Base-by-base conservation (phyloP, 2,888 invertebrate genomes). In the Mactromeris polynyma region DNA sequence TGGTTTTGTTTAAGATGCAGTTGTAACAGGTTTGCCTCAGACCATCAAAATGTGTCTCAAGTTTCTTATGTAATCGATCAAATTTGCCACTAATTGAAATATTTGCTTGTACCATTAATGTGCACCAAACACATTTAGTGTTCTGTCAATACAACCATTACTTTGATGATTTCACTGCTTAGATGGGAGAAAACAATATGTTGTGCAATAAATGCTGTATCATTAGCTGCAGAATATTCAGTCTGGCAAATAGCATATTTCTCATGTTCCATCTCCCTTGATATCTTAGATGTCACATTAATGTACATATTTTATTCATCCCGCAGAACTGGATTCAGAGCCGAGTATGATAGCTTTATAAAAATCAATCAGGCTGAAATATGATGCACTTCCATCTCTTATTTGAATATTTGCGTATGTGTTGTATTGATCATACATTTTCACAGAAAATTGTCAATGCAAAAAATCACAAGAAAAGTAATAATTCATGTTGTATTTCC, bases 261-360 rank as follows among this genome's bases (percentile, higher is more conserved):
- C 54, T 54, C 54, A 54, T 54, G 6, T 54, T n/a, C n/a, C 26
- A n/a, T 64, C 26, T 64, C 58, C 58, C n/a, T n/a, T 21, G 58
- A 64, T 64, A 64, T 64, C 58, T 64, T 64, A 9, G 26, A 64
- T 64, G 58, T 64, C 58, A 64, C 58, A 64, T 64, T 64, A 64
- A 64, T 64, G 26, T n/a, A 64, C 58, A 26, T 64, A 64, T 64
- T 64, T n/a, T 64, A 26, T 58, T 58, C 26, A 1, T 58, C 58
- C n/a, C 6, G 58, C n/a, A 64, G 26, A 64, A n/a, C 58, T n/a
- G 58, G 26, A 64, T 64, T 26, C 58, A 26, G 7, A 64, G 26
- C n/a, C 3, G 58, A 26, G 11, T 26, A 11, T 26, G 3, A 26
- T 26, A 64, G 58, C 58, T 26, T 26, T 64, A 26, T 64, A 64